A percentile compares a stretch with the other conserved stretches of the same genome.
phyloP scores from a whole-genome alignment of 1,140 invertebrate genomes.

The Calephelis virginiensis region DNA sequence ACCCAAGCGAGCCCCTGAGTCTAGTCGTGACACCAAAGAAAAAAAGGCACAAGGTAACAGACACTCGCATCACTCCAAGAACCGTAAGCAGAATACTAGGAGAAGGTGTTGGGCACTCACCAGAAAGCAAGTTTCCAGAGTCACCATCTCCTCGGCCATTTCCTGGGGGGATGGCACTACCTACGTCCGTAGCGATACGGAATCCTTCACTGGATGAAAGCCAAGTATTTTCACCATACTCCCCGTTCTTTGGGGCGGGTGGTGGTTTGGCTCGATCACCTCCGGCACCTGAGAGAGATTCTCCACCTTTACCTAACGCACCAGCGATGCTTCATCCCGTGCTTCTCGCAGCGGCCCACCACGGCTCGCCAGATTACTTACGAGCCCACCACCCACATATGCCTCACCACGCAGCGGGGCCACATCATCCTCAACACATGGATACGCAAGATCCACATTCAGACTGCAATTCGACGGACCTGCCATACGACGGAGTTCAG shows the following conservation, averaged over 20 bases:
- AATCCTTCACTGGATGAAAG: conserved; percentile 97
- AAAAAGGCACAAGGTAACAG: conserved; percentile 97
- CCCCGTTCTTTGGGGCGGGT: conserved; percentile 87
- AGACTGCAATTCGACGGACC: conserved; percentile 92
- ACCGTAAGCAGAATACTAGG: conserved; percentile 92
- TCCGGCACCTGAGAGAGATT: conserved; percentile 85
- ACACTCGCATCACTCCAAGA: conserved; percentile 95
- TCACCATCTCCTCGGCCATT: conserved; percentile 87
- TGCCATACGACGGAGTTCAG: conserved; percentile 92
- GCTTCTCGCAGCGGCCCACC: conserved; percentile 87
- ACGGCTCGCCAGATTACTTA: conserved; percentile 86
- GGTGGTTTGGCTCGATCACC: conserved; percentile 77
- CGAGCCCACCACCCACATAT: conserved; percentile 67
- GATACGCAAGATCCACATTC: conserved; percentile 90
- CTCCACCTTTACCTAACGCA: conserved; percentile 88
- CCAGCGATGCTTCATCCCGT: conserved; percentile 89
- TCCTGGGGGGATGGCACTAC: conserved; percentile 91
- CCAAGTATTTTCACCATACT: conserved; percentile 94
- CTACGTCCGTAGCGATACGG: conserved; percentile 96
- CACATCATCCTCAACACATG: conserved; percentile 81
- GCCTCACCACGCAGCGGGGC: conserved; percentile 67
- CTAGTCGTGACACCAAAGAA: conserved; percentile 96
- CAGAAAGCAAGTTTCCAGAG: conserved; percentile 78
- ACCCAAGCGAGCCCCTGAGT: conserved; percentile 96
- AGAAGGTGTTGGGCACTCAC: conserved; percentile 85